A percentile compares a stretch with the other conserved stretches of the same genome.
Conservation (phyloP, 2,888 invertebrate genomes). For the Mythimna albipuncta region DNA sequence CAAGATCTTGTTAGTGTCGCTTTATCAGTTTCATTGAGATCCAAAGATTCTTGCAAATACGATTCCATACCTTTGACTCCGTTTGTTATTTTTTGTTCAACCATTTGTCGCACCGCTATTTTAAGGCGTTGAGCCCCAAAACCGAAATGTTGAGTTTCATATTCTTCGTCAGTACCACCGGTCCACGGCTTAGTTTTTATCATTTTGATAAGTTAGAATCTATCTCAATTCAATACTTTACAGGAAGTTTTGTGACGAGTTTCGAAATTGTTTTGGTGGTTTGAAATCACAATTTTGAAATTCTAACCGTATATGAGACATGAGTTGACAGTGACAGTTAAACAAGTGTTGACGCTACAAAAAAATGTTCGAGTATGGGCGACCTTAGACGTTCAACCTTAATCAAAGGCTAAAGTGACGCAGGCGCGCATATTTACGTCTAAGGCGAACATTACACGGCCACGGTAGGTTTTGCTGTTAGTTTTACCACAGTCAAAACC, state of each 20-base stretch:
- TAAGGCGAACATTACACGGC: too few species aligned
- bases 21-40: slow-evolving; percentile 84
- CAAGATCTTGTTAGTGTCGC: slow-evolving; percentile 79
- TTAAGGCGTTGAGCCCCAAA: slow-evolving; percentile 86
- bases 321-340: not conserved
- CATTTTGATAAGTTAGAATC: slow-evolving; percentile 68
- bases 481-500: too few species aligned
- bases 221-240: slow-evolving; percentile 1
- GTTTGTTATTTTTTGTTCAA: slow-evolving; percentile 84
- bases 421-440: too few species aligned
- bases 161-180: slow-evolving; percentile 87
- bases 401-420: too few species aligned
- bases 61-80: slow-evolving; percentile 85
- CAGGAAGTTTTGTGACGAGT: not conserved
- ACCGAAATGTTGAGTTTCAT: slow-evolving; percentile 87
- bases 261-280: not conserved
- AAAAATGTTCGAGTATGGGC: not conserved
- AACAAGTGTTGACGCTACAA: not conserved
- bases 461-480: too few species aligned
- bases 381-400: too few species aligned
- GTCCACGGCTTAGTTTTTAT: slow-evolving; percentile 80
- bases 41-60: slow-evolving; percentile 78
- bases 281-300: not conserved
- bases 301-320: not conserved
- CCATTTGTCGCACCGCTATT: slow-evolving; percentile 86